phyloP scores from a whole-genome alignment of 2,888 invertebrate species.

The Tipula helvola region DNA sequence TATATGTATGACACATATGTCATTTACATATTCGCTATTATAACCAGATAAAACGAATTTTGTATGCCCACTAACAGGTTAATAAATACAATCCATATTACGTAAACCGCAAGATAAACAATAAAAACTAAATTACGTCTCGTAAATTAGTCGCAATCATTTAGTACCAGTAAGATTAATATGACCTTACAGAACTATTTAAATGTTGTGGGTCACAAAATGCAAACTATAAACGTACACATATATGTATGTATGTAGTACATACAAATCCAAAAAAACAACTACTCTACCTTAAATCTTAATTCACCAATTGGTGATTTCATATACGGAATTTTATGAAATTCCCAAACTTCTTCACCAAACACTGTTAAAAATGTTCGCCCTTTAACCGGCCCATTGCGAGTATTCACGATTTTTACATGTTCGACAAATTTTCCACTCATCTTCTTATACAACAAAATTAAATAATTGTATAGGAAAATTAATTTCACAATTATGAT shows the following conservation, averaged over 20 bases:
- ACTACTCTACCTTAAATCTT: background rate
- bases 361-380: background rate
- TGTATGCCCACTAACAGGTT: too few species aligned
- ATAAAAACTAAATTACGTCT: too few species aligned
- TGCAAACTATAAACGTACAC: background rate
- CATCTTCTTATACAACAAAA: background rate
- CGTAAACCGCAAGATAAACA: too few species aligned
- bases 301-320: background rate
- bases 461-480: background rate
- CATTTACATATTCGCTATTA: too few species aligned
- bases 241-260: background rate
- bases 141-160: background rate
- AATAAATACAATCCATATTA: too few species aligned
- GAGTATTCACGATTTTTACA: background rate
- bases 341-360: background rate
- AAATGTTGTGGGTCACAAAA: background rate
- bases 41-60: too few species aligned
- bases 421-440: background rate
- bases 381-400: background rate
- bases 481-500: background rate
- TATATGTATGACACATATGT: too few species aligned
- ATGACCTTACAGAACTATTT: background rate
- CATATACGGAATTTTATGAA: background rate
- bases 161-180: background rate
- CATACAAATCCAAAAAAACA: background rate